Base-by-base conservation (phyloP, 2,888 invertebrate genomes). In the Formica aserva region DNA sequence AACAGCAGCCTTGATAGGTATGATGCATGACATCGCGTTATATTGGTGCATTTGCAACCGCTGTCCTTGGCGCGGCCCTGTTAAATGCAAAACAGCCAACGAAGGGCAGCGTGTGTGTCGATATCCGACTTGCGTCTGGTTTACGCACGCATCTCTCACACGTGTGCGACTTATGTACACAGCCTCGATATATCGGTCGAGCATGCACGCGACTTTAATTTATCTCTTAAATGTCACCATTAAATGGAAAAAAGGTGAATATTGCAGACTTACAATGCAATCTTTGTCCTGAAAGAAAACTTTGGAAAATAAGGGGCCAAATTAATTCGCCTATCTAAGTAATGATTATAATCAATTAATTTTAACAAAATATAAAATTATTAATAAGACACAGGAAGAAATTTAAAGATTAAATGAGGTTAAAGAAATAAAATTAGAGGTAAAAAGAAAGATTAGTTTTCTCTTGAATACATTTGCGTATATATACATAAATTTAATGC, bases 101-200 rank as follows among this genome's bases (percentile, higher is more conserved):
- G 76, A 82, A 85, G 85, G 82, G 77, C 75, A 77, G 57, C 35
- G 45, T 38, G 32, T 62, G n/a, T n/a, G 67, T 69, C 45, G 83
- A 83, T 63, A 82, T 85, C 71, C 48, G 65, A 82, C 57, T 66
- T 38, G 55, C n/a, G 41, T 45, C 66, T 77, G 52, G 60, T 77
- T 83, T 85, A 82, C 62, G 60, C 72, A 77, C 82, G 84, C 38
- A 69, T 52, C 48, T 48, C 26, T 26, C 67, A 48, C 48, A 66
- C 48, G 66, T 76, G 52, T 76, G 35, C 76, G 29, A 52, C 52
- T 52, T 35, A 35, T 29, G 55, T 8, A 63, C 72, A 74, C 52
- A 65, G 48, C 18, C 48, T 35, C 26, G 29, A 45, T 63, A 57
- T 35, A 26, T n/a, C 41, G 63, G 22, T 74, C 48, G 5, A 38